Base-by-base conservation (phyloP, 2,113 vertebrate genomes). In the Malurus alboscapulatus region DNA sequence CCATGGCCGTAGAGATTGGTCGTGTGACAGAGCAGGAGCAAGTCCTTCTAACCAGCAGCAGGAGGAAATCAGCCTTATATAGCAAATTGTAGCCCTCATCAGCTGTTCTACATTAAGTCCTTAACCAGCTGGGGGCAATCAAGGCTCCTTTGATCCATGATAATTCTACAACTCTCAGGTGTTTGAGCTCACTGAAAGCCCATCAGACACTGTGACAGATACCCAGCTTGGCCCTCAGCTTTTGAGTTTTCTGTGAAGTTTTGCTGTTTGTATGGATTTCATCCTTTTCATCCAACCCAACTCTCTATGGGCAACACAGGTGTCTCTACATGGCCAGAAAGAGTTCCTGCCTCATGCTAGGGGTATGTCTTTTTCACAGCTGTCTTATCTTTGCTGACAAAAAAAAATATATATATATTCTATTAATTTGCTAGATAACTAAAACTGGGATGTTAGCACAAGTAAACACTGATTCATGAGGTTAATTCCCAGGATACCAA, bases 1-100 rank as follows among this genome's bases (percentile, higher is more conserved):
- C 25, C 9, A 3, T 6, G 7, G 17, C 47, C 32, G 7, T 1
- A 47, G 19, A 29, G 5, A 32, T 1, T 16, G 2, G 14, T 12
- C 62, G 12, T 14, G 12, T 11, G 25, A 62, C 6, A 9, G 21
- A 77, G 40, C 24, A 45, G 24, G 5, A 36, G 3, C 17, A 44
- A 82, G 17, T 17, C 40, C 16, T 75, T 62, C 47, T 63, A 10
- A 54, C 32, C 2, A 2, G 16, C 18, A 76, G n/a, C 50, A 53
- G 34, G 12, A 48, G 15, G 75, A 40, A 61, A 68, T 21, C 40
- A 62, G 45, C 36, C 72, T 48, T 21, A 29, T 48, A 17, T 0
- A 38, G 2, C 5, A 24, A 75, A 67, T 1, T 73, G 25, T 36
- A 62, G 8, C 38, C 45, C 66, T 61, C 45, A 68, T 21, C n/a